phyloP scores from a whole-genome alignment of 1,140 invertebrate genomes.

The Asobara japonica region DNA sequence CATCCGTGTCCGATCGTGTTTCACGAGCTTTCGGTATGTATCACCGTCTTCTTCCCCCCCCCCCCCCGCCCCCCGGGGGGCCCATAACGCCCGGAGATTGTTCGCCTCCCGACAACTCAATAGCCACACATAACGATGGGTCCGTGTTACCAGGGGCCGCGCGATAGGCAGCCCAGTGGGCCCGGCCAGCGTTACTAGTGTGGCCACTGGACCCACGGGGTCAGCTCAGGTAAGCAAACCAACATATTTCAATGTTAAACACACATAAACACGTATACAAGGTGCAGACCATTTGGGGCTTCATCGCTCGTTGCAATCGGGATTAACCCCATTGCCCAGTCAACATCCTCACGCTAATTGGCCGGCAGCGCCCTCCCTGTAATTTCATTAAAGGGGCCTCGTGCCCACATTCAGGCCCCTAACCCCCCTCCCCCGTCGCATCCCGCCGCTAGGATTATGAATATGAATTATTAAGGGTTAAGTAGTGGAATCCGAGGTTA shows the following conservation, averaged over 20 bases:
- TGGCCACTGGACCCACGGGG: conserved; percentile 42
- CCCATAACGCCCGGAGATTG: not conserved
- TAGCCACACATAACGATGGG: conserved; percentile 45
- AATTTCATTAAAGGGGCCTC: conserved; percentile 60
- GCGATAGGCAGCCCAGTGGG: not conserved
- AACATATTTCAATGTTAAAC: conserved; percentile 32
- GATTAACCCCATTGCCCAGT: conserved; percentile 29
- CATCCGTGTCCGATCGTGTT: conserved; percentile 46
- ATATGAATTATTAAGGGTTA: no score
- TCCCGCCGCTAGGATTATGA: no score
- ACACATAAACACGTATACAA: not conserved
- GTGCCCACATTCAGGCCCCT: conserved; percentile 39
- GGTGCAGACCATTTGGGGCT: not conserved
- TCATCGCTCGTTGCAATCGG: not conserved
- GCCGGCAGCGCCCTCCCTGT: conserved; percentile 55
- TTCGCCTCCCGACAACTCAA: conserved; percentile 44
- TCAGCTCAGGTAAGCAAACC: conserved; percentile 48
- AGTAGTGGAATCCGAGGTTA: no score
- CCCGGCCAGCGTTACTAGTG: conserved; percentile 33
- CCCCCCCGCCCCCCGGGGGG: not conserved
- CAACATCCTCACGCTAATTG: conserved; percentile 60
- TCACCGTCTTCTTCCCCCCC: conserved; percentile 11
- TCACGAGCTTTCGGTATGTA: conserved; percentile 43
- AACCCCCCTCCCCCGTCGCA: conserved; percentile 35
- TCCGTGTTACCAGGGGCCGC: conserved; percentile 28